Evolutionary conservation across 2,113 vertebrate genomes (phyloP), one percentile per base, ranked within the genome.

Genomic region (Pteronura brasiliensis): DNA sequence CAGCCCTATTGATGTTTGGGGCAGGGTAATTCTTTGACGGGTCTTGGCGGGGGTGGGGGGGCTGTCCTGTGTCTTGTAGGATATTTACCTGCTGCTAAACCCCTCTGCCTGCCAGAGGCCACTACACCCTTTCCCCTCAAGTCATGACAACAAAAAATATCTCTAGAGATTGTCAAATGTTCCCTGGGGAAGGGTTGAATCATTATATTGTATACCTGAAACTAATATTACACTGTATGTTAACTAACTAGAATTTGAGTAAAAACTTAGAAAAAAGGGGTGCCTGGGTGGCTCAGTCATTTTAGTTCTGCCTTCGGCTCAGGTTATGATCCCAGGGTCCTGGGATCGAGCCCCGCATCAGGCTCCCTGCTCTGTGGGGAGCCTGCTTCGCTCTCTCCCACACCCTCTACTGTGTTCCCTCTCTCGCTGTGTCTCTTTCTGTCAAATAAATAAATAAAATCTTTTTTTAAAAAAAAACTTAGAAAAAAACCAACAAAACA

Each of bases 31-130:
- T 63, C 69, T 36, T 52, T 42, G 77, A 88, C 5, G 47, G 47
- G 47, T 20, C 1, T 12, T 7, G 7, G 69, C 14, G 6, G 4
- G 11, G 4, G 6, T 25, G 13, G 8, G 4, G 8, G 31, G 13
- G 49, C 13, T 42, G 42, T 59, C n/a, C 47, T 11, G 2, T 39
- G 74, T 3, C 1, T 10, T 65, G 59, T 23, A 86, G 39, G 49
- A 44, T 74, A 21, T 42, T 80, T 39, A 80, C 15, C 8, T 42
- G 27, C n/a, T 29, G 59, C 67, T 44, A 47, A 44, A 29, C 7
- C 39, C 55, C 4, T 87, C 83, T 86, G 47, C 34, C 61, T 20
- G 47, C 21, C 21, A 90, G 25, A 67, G 44, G 44, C 47, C 59
- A 71, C 13, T 21, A 55, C 39, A 59, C n/a, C 11, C 79, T 34